A percentile compares a stretch with the other conserved stretches of the same genome.
These are phyloP conservation scores for Xestia rhomboidea DNA, from an alignment of 2,888 invertebrate genomes.

Conservation along the genomic window DNA sequence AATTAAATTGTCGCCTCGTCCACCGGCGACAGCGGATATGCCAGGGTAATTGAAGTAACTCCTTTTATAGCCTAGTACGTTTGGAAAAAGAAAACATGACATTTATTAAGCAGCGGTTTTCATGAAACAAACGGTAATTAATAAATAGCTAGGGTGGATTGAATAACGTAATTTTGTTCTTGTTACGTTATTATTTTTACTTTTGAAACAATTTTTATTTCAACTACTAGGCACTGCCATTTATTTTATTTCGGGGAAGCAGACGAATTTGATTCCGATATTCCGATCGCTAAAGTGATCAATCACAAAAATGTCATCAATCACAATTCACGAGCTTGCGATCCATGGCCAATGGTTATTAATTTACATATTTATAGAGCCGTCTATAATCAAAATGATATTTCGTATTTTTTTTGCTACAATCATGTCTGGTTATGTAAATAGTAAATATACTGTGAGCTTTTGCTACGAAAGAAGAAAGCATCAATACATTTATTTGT, in stretches of 20 bases:
- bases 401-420: constrained; percentile 1
- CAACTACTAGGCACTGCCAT: background rate
- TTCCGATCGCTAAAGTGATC: constrained; percentile 44
- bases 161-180: constrained; percentile 1
- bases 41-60: constrained; percentile 25
- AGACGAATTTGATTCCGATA: constrained; percentile 44
- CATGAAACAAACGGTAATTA: constrained; percentile 14
- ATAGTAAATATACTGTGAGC: background rate
- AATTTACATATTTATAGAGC: constrained; percentile 44
- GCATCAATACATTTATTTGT: no score
- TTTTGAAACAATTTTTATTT: constrained; percentile 7
- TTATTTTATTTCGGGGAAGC: constrained; percentile 37
- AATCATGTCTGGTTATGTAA: background rate
- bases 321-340: constrained; percentile 54
- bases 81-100: background rate
- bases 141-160: background rate
- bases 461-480: background rate
- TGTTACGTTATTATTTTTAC: constrained; percentile 6
- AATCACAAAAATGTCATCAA: constrained; percentile 61
- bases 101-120: constrained; percentile 20
- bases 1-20: constrained; percentile 67
- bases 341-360: constrained; percentile 43
- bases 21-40: constrained; percentile 7
- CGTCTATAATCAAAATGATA: constrained; percentile 19
- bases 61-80: constrained; percentile 43